Base-by-base conservation (phyloP, 2,888 invertebrate species). In the Mayetiola destructor region DNA sequence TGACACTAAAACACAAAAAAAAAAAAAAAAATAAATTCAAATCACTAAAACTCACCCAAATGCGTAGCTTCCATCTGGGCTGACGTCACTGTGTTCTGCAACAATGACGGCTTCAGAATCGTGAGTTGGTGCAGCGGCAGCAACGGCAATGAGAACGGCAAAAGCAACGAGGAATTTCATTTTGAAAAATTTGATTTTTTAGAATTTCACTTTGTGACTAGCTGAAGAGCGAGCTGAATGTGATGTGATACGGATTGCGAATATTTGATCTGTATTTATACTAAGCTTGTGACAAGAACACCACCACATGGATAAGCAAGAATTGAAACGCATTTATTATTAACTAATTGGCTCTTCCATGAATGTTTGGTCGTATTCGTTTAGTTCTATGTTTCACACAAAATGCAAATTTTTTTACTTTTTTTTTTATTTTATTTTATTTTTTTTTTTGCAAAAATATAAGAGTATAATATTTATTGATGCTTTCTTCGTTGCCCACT, bases 161-260 rank as follows among this genome's bases (percentile, higher is more conserved):
- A 69, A 60, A 35, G 64, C 67, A 27, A 70, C 62, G 12, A 61
- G 29, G 61, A 60, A 64, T 60, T 68, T 67, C 67, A 66, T 67
- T 35, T 56, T 64, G 61, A n/a, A n/a, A 36, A n/a, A 32, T 30
- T 32, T n/a, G n/a, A n/a, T n/a, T n/a, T 12, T 6, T 37, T 48
- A 21, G 20, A 12, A 10, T 48, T 48, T 27, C 48, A 48, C 48
- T n/a, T 23, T 48, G 48, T 48, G 18, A 48, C 48, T 48, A 27
- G 48, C 48, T 48, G 27, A 27, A 48, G 21, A 48, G 27, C 48
- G 14, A 48, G 27, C 27, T 27, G 48, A 27, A 16, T n/a, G n/a
- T n/a, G n/a, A 27, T 27, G 27, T 48, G 48, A 48, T 48, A 10
- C 16, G n/a, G 27, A 48, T 6, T 48, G 14, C 14, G 6, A 6